These are phyloP conservation scores for Mesochorus sp. DNA, from an alignment of 2,888 invertebrate genomes.

Conservation along the genomic window DNA sequence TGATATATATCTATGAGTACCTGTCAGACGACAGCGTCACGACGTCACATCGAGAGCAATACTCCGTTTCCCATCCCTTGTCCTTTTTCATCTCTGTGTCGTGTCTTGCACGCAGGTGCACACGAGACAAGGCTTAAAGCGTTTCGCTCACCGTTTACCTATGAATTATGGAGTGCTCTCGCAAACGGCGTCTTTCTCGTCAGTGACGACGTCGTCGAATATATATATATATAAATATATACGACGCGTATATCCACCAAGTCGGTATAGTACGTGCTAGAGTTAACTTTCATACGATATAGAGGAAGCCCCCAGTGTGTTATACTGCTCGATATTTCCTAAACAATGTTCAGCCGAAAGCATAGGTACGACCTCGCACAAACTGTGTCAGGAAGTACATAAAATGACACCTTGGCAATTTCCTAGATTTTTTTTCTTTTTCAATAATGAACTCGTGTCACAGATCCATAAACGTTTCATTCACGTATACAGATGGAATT, in stretches of 20 bases:
- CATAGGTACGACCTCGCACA: neutral
- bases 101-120: conserved; percentile 34
- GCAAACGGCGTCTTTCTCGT: neutral
- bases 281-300: neutral
- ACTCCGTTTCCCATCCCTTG: conserved; percentile 62
- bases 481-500: conserved; percentile 13
- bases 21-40: conserved; percentile 75
- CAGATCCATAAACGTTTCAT: neutral
- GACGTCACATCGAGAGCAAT: conserved; percentile 62
- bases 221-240: neutral
- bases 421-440: neutral
- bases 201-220: conserved; percentile 17
- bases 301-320: too few relatives aligned
- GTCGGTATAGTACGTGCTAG: too few relatives aligned
- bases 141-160: conserved; percentile 28
- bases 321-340: neutral
- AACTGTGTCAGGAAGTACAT: conserved; percentile 3
- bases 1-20: conserved; percentile 77
- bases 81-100: neutral
- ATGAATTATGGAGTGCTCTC: conserved; percentile 44
- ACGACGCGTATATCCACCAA: too few relatives aligned
- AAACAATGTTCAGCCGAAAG: neutral
- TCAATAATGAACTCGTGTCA: neutral
- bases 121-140: conserved; percentile 20
- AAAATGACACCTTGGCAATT: neutral